phyloP scores from a whole-genome alignment of 2,888 invertebrate species.

The Phaedon cochleariae region DNA sequence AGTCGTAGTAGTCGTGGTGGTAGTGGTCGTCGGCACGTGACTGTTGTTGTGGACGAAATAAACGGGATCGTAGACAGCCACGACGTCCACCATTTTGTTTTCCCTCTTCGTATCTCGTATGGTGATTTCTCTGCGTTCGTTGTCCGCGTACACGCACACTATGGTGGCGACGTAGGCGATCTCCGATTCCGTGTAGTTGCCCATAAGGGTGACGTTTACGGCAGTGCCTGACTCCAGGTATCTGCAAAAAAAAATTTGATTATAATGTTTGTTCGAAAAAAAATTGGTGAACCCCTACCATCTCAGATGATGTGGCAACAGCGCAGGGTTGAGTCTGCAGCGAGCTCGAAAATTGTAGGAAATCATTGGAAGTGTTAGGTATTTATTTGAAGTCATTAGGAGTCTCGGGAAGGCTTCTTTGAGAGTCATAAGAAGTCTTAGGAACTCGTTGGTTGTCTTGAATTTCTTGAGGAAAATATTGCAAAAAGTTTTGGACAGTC shows the following conservation, averaged over 20 bases:
- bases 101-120: constrained; percentile 74
- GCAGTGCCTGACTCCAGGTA: constrained; percentile 79
- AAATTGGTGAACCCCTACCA: neutral
- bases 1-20: constrained; percentile 66
- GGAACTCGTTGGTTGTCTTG: too few species aligned
- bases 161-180: constrained; percentile 78
- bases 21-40: constrained; percentile 80
- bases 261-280: neutral
- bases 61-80: constrained; percentile 76
- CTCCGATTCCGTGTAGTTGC: constrained; percentile 77
- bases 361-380: too few species aligned
- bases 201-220: constrained; percentile 81
- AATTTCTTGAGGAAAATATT: too few species aligned
- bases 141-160: constrained; percentile 73
- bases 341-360: too few species aligned
- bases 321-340: too few species aligned
- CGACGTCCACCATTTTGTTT: constrained; percentile 73
- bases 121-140: constrained; percentile 66
- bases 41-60: constrained; percentile 81
- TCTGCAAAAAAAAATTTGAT: constrained; percentile 9
- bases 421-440: too few species aligned
- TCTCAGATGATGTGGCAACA: too few species aligned
- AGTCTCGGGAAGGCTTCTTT: too few species aligned
- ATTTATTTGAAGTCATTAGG: too few species aligned
- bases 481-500: too few species aligned